phyloP scores from a whole-genome alignment of 2,888 invertebrate species.

The Dynastes tityus region DNA sequence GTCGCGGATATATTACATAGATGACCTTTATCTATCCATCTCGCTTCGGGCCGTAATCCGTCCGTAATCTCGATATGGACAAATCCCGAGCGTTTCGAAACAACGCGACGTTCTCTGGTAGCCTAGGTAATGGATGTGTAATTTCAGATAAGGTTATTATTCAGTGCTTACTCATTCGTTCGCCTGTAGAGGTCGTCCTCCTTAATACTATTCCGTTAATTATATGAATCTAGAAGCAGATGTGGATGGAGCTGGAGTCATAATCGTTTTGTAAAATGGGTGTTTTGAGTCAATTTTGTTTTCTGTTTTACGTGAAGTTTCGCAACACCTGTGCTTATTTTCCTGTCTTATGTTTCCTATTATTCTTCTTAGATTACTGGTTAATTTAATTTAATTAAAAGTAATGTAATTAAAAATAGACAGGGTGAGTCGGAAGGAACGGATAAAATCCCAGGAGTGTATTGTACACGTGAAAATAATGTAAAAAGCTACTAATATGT shows the following conservation, averaged over 20 bases:
- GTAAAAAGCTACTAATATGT: too few relatives aligned
- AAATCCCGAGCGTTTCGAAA: conserved; percentile 19
- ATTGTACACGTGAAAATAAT: too few relatives aligned
- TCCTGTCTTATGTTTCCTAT: too few relatives aligned
- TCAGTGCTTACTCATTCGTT: conserved; percentile 1
- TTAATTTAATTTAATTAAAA: too few relatives aligned
- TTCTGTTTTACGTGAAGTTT: background rate
- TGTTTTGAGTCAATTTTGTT: background rate
- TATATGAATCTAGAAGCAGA: background rate
- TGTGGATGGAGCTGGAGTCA: background rate
- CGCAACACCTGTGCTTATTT: background rate
- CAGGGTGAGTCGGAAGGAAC: too few relatives aligned
- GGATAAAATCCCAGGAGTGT: too few relatives aligned
- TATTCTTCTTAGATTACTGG: too few relatives aligned
- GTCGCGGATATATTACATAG: conserved; percentile 13
- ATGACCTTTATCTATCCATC: conserved; percentile 29
- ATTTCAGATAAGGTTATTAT: conserved; percentile 36
- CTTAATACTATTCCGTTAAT: conserved; percentile 12
- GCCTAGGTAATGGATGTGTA: conserved; percentile 41
- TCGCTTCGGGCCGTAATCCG: conserved; percentile 21
- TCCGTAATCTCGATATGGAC: conserved; percentile 22
- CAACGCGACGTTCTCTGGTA: conserved; percentile 23
- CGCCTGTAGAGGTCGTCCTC: background rate
- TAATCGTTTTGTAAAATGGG: conserved; percentile 13
- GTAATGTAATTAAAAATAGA: too few relatives aligned